phyloP scores from a whole-genome alignment of 2,113 vertebrate genomes.

The Rhinolophus sinicus region DNA sequence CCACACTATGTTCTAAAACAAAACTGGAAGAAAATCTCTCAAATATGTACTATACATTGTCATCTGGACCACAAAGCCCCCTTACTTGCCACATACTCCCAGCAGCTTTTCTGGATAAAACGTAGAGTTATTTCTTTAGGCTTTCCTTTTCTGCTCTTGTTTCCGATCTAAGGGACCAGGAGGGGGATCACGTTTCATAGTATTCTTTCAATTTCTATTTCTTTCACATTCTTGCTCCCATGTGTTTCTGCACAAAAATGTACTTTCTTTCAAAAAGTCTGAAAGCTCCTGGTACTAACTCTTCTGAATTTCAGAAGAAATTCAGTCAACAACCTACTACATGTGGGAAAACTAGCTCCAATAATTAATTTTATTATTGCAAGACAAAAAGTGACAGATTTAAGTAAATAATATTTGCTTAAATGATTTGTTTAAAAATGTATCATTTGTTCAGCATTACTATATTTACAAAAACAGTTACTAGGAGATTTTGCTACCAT shows the following conservation, averaged over 20 bases:
- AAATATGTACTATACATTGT: not conserved
- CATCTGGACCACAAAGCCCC: not conserved
- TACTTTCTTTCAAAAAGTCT: not conserved
- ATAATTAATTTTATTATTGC: not conserved
- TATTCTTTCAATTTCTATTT: not conserved
- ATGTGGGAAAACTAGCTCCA: not conserved
- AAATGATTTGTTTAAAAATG: not conserved
- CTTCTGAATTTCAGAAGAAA: not conserved
- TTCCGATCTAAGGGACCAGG: not conserved
- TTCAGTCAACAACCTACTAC: not conserved
- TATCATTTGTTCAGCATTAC: not conserved
- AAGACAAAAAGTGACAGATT: not conserved
- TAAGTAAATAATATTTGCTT: not conserved
- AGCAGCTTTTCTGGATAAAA: not conserved
- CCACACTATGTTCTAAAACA: not conserved
- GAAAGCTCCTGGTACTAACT: not conserved
- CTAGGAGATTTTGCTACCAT: not conserved
- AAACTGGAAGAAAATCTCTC: not conserved
- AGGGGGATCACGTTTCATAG: not conserved
- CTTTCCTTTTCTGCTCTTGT: not conserved
- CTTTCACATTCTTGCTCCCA: not conserved
- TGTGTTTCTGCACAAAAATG: not conserved
- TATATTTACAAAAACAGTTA: not conserved
- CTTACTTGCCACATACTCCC: not conserved
- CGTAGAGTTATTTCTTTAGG: not conserved